phyloP scores from a whole-genome alignment of 2,888 invertebrate genomes.

The Theodoxus fluviatilis region DNA sequence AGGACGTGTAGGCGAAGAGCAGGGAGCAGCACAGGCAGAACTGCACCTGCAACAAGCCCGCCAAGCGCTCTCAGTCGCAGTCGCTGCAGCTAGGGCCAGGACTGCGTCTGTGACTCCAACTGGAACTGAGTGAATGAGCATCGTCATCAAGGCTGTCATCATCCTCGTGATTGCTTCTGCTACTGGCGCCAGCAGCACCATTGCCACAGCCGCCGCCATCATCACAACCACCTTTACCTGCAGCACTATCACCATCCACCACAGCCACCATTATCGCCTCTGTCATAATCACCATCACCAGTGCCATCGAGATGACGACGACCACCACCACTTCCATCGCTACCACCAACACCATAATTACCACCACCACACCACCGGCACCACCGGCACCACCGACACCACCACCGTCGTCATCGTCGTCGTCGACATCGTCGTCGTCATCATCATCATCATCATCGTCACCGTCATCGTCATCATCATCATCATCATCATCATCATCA shows the following conservation, averaged over 20 bases:
- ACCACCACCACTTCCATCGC: conserved; percentile 29
- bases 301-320: conserved; percentile 22
- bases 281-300: conserved; percentile 5
- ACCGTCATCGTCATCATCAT: background rate
- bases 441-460: conserved; percentile 20
- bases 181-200: too few relatives aligned
- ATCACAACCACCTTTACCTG: too few relatives aligned
- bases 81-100: background rate
- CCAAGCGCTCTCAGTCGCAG: background rate
- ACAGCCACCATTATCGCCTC: too few relatives aligned
- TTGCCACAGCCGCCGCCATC: too few relatives aligned
- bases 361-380: conserved; percentile 22
- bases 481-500: conserved; percentile 13
- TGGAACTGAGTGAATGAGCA: too few relatives aligned
- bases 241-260: too few relatives aligned
- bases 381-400: too few relatives aligned
- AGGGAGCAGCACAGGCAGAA: conserved; percentile 30
- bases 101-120: background rate
- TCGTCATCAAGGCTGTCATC: too few relatives aligned
- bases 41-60: conserved; percentile 25
- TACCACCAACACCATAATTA: conserved; percentile 27
- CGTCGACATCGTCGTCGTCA: conserved; percentile 25
- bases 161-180: too few relatives aligned
- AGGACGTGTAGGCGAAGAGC: conserved; percentile 26
- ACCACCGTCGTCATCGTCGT: conserved; percentile 23